Evolutionary conservation across 2,888 invertebrate genomes (phyloP).

Genomic region (Periphyllus acericola): DNA sequence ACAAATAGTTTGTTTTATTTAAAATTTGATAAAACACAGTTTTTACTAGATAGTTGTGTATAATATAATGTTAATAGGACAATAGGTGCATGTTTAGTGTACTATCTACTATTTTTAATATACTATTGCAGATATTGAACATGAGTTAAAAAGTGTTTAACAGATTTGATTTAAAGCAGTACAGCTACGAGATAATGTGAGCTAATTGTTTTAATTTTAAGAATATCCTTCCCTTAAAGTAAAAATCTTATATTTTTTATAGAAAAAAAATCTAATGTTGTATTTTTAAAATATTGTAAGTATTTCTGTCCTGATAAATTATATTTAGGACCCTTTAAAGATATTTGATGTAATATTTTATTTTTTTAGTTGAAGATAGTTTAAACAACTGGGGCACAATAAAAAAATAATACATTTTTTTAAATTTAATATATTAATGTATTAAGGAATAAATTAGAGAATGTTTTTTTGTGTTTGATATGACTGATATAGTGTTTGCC

Average conservation of each 20-base stretch:
- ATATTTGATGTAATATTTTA: neutral
- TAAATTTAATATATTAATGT: neutral
- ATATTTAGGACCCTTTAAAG: neutral
- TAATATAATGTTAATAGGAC: no score
- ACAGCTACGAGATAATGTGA: neutral
- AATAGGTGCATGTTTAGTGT: neutral
- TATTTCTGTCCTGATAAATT: neutral
- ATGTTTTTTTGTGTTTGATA: conserved; percentile 55
- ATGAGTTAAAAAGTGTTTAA: neutral
- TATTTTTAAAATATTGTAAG: neutral
- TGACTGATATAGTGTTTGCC: conserved; percentile 67
- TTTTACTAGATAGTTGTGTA: neutral
- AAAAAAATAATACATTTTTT: neutral
- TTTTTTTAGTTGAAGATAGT: no score
- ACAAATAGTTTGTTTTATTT: neutral
- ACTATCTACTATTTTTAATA: neutral
- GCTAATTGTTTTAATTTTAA: neutral
- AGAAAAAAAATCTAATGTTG: neutral
- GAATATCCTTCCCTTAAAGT: conserved; percentile 12
- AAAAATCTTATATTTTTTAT: neutral
- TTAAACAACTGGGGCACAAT: neutral
- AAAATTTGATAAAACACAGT: neutral
- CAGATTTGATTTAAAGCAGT: neutral
- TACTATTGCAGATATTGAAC: neutral
- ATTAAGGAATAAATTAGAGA: conserved; percentile 42